phyloP scores from a whole-genome alignment of 2,113 vertebrate species.

The Eulemur rufifrons region DNA sequence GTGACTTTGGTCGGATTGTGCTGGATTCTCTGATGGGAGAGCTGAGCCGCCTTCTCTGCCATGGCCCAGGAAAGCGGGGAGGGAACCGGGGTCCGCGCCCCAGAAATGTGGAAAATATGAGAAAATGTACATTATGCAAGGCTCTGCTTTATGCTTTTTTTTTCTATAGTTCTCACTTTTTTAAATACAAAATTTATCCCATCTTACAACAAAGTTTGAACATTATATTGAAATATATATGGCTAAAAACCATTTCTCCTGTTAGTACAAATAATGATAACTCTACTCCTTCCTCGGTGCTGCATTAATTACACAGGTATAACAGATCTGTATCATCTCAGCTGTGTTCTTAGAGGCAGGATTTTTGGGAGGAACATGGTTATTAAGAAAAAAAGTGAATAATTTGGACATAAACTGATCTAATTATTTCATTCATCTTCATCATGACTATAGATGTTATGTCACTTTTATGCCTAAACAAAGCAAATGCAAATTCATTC shows the following conservation, averaged over 20 bases:
- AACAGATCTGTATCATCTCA: accelerated
- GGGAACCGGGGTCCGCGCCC: accelerated
- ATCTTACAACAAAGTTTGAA: neutral
- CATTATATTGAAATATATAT: neutral
- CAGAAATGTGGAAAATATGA: neutral
- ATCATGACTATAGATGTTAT: too few species aligned
- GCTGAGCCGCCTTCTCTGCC: neutral
- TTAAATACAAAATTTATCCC: neutral
- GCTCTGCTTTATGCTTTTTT: neutral
- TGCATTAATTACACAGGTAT: accelerated
- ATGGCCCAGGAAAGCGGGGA: accelerated
- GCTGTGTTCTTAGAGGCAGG: neutral
- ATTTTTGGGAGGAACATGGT: neutral
- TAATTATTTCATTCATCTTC: too few species aligned
- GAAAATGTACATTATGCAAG: accelerated
- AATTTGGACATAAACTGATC: neutral
- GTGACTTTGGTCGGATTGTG: neutral
- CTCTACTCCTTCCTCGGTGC: accelerated
- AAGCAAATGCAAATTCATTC: neutral
- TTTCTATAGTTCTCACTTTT: neutral
- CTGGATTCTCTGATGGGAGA: accelerated
- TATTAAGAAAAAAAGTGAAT: neutral
- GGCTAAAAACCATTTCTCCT: neutral
- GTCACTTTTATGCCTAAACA: neutral
- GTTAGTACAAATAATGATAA: accelerated